These are phyloP conservation scores for Clitarchus hookeri DNA, from an alignment of 2,888 invertebrate species.

Conservation along the genomic window DNA sequence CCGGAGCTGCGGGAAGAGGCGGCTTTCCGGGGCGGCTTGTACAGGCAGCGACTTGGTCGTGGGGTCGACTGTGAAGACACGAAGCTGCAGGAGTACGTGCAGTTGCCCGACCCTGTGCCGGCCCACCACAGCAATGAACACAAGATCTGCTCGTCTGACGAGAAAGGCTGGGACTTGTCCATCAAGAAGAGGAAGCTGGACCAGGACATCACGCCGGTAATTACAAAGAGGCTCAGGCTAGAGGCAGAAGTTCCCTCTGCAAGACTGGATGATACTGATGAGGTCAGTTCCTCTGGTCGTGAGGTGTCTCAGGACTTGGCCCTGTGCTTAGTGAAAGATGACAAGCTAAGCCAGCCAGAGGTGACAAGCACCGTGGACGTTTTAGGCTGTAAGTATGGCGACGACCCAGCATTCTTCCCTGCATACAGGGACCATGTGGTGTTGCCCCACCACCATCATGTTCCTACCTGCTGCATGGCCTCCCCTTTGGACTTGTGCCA, in stretches of 20 bases:
- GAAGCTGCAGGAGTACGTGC: background rate
- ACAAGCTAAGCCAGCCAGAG: conserved; percentile 36
- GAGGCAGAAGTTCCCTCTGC: background rate
- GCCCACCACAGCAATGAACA: background rate
- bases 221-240: background rate
- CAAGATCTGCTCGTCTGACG: conserved; percentile 1
- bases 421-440: conserved; percentile 7
- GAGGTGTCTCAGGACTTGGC: conserved; percentile 52
- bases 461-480: conserved; percentile 4
- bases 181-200: conserved; percentile 46
- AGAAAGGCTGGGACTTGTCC: conserved; percentile 47
- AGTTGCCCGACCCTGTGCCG: background rate
- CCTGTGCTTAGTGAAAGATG: conserved; percentile 55
- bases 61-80: conserved; percentile 41
- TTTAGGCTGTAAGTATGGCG: conserved; percentile 11
- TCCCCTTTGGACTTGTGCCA: conserved; percentile 25
- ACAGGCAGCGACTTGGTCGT: conserved; percentile 53
- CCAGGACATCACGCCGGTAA: background rate
- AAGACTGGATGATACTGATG: background rate
- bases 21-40: conserved; percentile 47
- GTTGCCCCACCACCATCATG: background rate
- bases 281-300: conserved; percentile 35
- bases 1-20: conserved; percentile 52
- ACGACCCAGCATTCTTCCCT: background rate
- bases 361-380: conserved; percentile 25